Evolutionary conservation across 2,797 vertebrate species (phyloP).

Genomic region (Mormyrops boulengeri): DNA sequence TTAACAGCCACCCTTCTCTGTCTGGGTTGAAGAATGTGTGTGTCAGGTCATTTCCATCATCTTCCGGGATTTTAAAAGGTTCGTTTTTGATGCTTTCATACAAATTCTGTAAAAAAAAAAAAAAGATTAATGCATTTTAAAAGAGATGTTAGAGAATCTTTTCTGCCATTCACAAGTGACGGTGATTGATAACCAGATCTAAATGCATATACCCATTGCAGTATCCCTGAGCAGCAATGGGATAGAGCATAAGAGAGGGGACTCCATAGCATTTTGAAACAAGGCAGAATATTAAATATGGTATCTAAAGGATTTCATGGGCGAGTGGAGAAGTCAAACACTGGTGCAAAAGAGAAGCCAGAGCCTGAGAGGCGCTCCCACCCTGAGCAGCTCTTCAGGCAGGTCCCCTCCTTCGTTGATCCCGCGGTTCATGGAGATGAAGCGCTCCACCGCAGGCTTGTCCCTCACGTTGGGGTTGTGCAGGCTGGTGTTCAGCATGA

Average conservation of each 20-base stretch:
- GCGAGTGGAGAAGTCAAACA: background rate
- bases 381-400: constrained; percentile 89
- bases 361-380: constrained; percentile 42
- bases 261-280: background rate
- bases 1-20: constrained; percentile 94
- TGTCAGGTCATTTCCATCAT: constrained; percentile 92
- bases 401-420: constrained; percentile 96
- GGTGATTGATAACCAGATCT: background rate
- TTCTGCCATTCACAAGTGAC: background rate
- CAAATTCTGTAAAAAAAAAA: constrained; percentile 70
- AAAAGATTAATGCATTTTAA: background rate
- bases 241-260: background rate
- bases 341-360: background rate
- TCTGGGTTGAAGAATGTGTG: constrained; percentile 98
- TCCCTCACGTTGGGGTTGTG: constrained; percentile 95
- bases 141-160: background rate
- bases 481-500: constrained; percentile 97
- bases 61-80: constrained; percentile 96
- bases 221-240: background rate
- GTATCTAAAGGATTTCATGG: background rate
- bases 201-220: background rate
- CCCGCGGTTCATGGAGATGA: constrained; percentile 95
- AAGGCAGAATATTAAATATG: background rate
- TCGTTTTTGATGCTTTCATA: constrained; percentile 99
- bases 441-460: constrained; percentile 88